Evolutionary conservation across 2,113 vertebrate genomes (phyloP), one percentile per base, ranked within the genome.

Genomic region (Colistium nudipinnis): DNA sequence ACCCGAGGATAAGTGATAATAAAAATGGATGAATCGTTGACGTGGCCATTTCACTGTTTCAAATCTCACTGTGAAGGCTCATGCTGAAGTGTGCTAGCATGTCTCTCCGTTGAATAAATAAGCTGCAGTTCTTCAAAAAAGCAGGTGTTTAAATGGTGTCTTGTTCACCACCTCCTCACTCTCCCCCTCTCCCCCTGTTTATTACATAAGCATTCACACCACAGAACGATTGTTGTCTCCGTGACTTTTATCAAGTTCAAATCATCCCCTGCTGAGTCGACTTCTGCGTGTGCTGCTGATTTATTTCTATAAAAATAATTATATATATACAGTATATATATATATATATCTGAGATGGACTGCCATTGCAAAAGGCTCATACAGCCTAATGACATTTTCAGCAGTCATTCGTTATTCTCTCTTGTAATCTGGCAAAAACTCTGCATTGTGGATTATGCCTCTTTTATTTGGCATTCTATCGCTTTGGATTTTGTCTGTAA

Each of bases 171-270:
- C 70, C 70, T 76, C 56, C 60, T 80, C 77, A 22, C 55, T 39
- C 39, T 68, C 39, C 28, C 59, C 25, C 82, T 65, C 30, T 60
- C 4, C 69, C 75, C 39, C 22, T 47, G 6, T 36, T 48, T 55
- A 27, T 80, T 87, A 68, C 72, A 75, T 84, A 81, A 87, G 62
- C 71, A 36, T 74, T 83, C 72, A 72, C 80, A 62, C 70, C 56
- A 78, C 70, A 83, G 62, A 56, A 28, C 64, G 49, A 38, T 55
- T 48, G 22, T 70, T 53, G 36, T 83, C 66, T 74, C 38, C 44
- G 44, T 56, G 57, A 70, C 41, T 76, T 55, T 53, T 19, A 76
- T 73, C 67, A 52, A 48, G 9, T 25, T 9, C 7, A 7, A 61
- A 19, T 30, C 30, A 13, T 27, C 25, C 38, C 33, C 11, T 56